Conservation (phyloP, 2,888 invertebrate genomes). For the Lasiommata megera region DNA sequence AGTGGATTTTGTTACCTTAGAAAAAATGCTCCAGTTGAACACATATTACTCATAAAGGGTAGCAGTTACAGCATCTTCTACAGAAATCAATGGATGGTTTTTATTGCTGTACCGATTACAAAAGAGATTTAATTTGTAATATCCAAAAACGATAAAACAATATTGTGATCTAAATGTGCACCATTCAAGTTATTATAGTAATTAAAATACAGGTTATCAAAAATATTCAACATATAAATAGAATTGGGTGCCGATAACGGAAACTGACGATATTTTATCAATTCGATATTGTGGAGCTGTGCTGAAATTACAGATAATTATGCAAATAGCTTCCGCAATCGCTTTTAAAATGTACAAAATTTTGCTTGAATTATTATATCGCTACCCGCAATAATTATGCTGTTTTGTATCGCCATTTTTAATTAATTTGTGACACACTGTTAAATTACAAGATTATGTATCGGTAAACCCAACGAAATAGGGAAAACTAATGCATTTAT, state of each 20-base stretch:
- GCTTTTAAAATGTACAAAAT: conserved; percentile 5
- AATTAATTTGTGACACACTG: not conserved
- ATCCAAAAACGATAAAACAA: no score
- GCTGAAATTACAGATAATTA: conserved; percentile 23
- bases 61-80: no score
- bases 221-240: conserved; percentile 3
- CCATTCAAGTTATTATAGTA: conserved; percentile 1
- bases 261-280: conserved; percentile 9
- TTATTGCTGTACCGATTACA: no score
- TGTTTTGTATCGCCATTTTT: not conserved
- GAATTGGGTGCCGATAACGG: conserved; percentile 6
- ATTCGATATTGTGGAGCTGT: conserved; percentile 15
- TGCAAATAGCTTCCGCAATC: conserved; percentile 17
- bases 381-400: not conserved
- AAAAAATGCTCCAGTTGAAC: no score
- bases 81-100: no score
- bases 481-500: no score
- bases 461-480: no score
- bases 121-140: no score
- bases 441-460: not conserved
- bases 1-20: no score
- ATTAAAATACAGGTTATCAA: conserved; percentile 2
- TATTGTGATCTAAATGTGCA: not conserved
- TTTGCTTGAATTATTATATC: not conserved
- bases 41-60: no score